Percentiles rank a stretch among this genome's conserved stretches.
These are phyloP conservation scores for Agapostemon virescens DNA, from an alignment of 2,888 invertebrate species.

Conservation along the genomic window DNA sequence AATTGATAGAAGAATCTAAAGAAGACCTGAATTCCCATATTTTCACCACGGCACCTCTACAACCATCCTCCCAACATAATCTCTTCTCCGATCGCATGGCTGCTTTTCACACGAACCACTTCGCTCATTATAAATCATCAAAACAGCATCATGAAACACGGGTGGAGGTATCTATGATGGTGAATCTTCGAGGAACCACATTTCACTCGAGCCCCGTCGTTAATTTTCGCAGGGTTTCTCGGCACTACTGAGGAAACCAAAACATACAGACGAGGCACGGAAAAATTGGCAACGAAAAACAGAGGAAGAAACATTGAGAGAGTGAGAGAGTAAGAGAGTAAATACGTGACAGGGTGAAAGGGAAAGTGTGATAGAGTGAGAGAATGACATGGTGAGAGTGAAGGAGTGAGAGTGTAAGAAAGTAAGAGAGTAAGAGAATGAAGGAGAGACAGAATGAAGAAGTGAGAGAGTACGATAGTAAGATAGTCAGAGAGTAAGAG, in stretches of 20 bases:
- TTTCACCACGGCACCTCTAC: too few relatives aligned
- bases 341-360: too few relatives aligned
- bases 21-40: too few relatives aligned
- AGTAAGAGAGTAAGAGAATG: too few relatives aligned
- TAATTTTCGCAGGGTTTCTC: slow-evolving; percentile 26
- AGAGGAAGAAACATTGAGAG: not conserved
- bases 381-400: too few relatives aligned
- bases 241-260: slow-evolving; percentile 5
- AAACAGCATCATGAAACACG: not conserved
- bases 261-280: not conserved
- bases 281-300: not conserved
- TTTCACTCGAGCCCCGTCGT: slow-evolving; percentile 18
- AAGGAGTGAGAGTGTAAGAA: too few relatives aligned
- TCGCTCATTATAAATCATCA: slow-evolving; percentile 21
- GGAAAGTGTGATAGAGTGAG: too few relatives aligned
- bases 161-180: not conserved
- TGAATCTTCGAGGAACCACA: slow-evolving; percentile 18
- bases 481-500: too few relatives aligned
- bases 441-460: too few relatives aligned
- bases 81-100: not conserved
- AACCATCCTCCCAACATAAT: too few relatives aligned
- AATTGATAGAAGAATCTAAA: too few relatives aligned
- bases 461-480: too few relatives aligned
- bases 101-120: not conserved
- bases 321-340: not conserved